A percentile compares a stretch with the other conserved stretches of the same genome.
These are phyloP conservation scores for Diplazon laetatorius DNA, from an alignment of 2,888 invertebrate genomes.

Conservation along the genomic window DNA sequence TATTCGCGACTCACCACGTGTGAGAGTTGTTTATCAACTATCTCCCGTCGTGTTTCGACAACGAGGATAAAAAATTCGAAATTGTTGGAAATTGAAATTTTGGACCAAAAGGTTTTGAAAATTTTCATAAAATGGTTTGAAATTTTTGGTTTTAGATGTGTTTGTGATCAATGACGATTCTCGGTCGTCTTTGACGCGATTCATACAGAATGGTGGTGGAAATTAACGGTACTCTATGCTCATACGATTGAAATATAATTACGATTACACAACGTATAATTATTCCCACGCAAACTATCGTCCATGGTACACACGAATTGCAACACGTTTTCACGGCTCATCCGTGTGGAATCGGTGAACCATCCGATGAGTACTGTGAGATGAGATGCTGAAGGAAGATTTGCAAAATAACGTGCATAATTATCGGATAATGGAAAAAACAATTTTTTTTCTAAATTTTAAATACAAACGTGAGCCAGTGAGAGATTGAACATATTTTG, in stretches of 20 bases:
- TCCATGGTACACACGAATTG: conserved; percentile 29
- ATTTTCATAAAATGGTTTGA: not conserved
- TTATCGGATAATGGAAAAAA: conserved; percentile 46
- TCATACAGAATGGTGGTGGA: not conserved
- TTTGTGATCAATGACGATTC: no score
- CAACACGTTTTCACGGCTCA: conserved; percentile 19
- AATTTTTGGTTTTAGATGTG: no score
- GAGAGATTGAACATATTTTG: no score
- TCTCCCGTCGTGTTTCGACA: not conserved
- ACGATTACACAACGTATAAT: conserved; percentile 44
- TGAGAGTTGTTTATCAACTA: conserved; percentile 39
- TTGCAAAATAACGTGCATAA: conserved; percentile 29
- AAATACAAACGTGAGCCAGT: no score
- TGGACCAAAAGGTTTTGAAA: not conserved
- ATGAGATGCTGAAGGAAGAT: conserved; percentile 17
- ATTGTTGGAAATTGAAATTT: not conserved
- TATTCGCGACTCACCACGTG: conserved; percentile 11
- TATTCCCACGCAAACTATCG: conserved; percentile 10
- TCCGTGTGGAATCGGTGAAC: conserved; percentile 50
- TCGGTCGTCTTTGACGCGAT: not conserved
- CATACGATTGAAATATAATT: conserved; percentile 25
- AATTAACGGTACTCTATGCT: not conserved
- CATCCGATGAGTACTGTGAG: conserved; percentile 28
- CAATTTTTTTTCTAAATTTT: no score
- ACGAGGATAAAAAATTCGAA: not conserved